Evolutionary conservation across 1,140 invertebrate species (phyloP), one percentile per base, ranked within the genome.

Genomic region (Phortica variegata): DNA sequence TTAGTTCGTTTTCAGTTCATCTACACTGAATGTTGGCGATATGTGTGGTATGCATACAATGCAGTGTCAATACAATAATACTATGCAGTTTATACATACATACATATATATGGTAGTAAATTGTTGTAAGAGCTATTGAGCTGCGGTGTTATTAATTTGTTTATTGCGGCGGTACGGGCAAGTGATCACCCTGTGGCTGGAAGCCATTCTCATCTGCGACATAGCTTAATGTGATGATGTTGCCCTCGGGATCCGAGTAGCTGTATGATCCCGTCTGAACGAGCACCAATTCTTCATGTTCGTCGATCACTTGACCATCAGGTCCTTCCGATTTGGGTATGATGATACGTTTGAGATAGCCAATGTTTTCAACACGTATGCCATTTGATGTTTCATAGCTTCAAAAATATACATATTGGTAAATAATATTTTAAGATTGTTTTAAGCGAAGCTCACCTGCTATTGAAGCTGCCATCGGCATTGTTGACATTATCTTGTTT

Each of bases 141-240:
- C 15, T 21, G 18, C n/a, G 13, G 15, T 17, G n/a, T 19, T 10
- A 4, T 20, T 26, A 17, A 10, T 34, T 31, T 4, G 3, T 44
- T 44, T 77, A 75, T 60, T 56, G 81, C 77, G 57, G 78, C 69
- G 43, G 83, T 80, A 53, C 84, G 77, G 86, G 86, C 21, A 87
- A 68, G 77, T 86, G 84, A 34, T 82, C 84, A 2, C 73, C 73
- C 37, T 74, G 54, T 6, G 73, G 74, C 49, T 74, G 74, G 58
- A 76, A 76, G 20, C 86, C 86, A 56, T 87, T 87, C 61, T 89
- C 86, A 61, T 90, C 89, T 42, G 89, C 89, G 21, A 85, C 83
- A 61, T 91, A 91, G 3, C 82, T 80, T 10, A 91, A 72, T 2
- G 80, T 78, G 33, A 90, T 86, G 5, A 83, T 77, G 21, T 85